Percentiles rank a stretch among this genome's conserved stretches.
Conservation (phyloP, 2,888 invertebrate genomes). For the Stenurella melanura region DNA sequence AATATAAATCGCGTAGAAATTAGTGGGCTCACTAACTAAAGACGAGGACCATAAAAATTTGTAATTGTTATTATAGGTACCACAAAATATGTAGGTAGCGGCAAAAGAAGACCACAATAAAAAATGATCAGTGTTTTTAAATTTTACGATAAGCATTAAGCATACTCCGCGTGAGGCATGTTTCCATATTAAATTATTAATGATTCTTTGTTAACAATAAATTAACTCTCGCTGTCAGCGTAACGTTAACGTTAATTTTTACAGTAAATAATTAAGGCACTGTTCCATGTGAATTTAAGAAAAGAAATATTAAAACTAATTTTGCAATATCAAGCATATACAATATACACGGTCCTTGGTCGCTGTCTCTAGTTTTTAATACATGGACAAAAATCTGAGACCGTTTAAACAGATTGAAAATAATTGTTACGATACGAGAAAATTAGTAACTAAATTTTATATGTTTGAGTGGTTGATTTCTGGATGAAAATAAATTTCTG, state of each 20-base stretch:
- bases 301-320: too few relatives aligned
- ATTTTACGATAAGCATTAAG: constrained; percentile 18
- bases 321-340: too few relatives aligned
- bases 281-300: neutral
- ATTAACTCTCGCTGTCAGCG: neutral
- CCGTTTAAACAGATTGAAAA: too few relatives aligned
- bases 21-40: constrained; percentile 26
- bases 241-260: neutral
- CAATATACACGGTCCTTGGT: too few relatives aligned
- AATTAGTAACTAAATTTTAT: too few relatives aligned
- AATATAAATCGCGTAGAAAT: constrained; percentile 31
- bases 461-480: too few relatives aligned
- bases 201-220: constrained; percentile 6
- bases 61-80: constrained; percentile 34
- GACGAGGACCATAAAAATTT: constrained; percentile 27
- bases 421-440: too few relatives aligned
- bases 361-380: too few relatives aligned
- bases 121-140: constrained; percentile 23
- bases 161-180: constrained; percentile 3
- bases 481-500: too few relatives aligned
- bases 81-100: constrained; percentile 9
- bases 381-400: too few relatives aligned
- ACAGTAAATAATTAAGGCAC: neutral
- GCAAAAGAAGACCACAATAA: constrained; percentile 9
- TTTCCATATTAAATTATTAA: constrained; percentile 11